Base-by-base conservation (phyloP, 2,888 invertebrate genomes). In the Latrodectus hesperus region DNA sequence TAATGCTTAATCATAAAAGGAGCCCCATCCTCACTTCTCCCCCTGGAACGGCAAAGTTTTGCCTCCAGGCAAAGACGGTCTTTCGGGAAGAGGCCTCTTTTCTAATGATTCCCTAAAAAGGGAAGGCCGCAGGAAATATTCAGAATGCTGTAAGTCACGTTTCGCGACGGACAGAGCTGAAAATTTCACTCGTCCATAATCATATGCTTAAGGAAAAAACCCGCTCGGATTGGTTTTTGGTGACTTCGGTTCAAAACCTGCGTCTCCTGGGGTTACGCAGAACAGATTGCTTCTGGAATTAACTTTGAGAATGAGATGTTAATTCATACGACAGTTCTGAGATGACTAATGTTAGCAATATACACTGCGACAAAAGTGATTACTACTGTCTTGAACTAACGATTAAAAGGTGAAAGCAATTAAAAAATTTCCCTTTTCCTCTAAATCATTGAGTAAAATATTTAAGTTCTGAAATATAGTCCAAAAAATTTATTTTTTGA, bases 1-100 rank as follows among this genome's bases (percentile, higher is more conserved):
- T 73, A 78, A 72, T 77, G 84, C 84, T 84, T 84, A 78, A 84
- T 84, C 84, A 84, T 72, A 53, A 71, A 64, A 65, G 17, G 84
- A 49, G 60, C 70, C 84, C 84, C 73, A 49, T 65, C 72, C 52
- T 55, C 60, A 64, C 71, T 38, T 38, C 38, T 38, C 38, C 38
- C 38, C 38, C 38, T 38, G 38, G 38, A 38, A 38, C 38, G 38
- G 38, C 38, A 38, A 71, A 72, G 73, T 74, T 60, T 75, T 83
- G 83, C 83, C 83, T 49, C 52, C 71, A 60, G 64, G 75, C 71
- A 38, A 70, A 77, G 73, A 73, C 73, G 51, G 64, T 71, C 68
- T 73, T 60, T 60, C 51, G 22, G 75, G 12, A 14, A 67, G 52
- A 64, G 26, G 55, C 49, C 71, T 49, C 81, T 73, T 38, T 60